Evolutionary conservation across 2,888 invertebrate species (phyloP).

Genomic region (Campoplex capitator): DNA sequence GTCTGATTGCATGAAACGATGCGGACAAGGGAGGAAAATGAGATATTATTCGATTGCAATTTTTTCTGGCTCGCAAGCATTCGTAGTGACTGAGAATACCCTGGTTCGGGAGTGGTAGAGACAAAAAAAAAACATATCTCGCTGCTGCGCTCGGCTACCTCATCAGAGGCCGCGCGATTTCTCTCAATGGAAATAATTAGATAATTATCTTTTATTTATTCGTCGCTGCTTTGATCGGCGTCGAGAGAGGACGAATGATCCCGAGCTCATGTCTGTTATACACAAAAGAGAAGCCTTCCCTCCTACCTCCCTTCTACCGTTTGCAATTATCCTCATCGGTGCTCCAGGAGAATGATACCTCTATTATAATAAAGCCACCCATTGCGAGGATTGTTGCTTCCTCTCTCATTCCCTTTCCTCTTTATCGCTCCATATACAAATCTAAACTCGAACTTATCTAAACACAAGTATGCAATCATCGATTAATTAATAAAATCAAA

Average conservation of each 20-base stretch:
- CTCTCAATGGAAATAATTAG: conserved; percentile 81
- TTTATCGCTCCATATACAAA: conserved; percentile 30
- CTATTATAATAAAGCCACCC: conserved; percentile 84
- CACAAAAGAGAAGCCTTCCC: conserved; percentile 57
- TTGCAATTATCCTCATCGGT: conserved; percentile 81
- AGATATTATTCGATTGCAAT: conserved; percentile 47
- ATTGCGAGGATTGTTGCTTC: conserved; percentile 76
- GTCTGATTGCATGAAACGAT: neutral
- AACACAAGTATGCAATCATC: neutral
- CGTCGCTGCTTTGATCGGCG: conserved; percentile 79
- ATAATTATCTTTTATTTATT: conserved; percentile 82
- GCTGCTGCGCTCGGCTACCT: conserved; percentile 39
- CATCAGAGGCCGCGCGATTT: conserved; percentile 59
- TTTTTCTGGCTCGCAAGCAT: conserved; percentile 33
- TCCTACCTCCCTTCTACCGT: conserved; percentile 75
- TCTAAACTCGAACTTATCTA: neutral
- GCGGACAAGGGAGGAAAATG: conserved; percentile 6
- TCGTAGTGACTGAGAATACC: conserved; percentile 42
- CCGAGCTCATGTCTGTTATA: conserved; percentile 20
- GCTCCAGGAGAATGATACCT: conserved; percentile 81
- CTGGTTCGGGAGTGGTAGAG: neutral
- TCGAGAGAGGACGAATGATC: conserved; percentile 51
- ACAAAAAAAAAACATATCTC: conserved; percentile 21
- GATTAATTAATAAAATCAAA: conserved; percentile 24
- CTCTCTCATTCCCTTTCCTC: conserved; percentile 35